Conservation (phyloP, 2,113 vertebrate species). For the Heptranchias perlo region DNA sequence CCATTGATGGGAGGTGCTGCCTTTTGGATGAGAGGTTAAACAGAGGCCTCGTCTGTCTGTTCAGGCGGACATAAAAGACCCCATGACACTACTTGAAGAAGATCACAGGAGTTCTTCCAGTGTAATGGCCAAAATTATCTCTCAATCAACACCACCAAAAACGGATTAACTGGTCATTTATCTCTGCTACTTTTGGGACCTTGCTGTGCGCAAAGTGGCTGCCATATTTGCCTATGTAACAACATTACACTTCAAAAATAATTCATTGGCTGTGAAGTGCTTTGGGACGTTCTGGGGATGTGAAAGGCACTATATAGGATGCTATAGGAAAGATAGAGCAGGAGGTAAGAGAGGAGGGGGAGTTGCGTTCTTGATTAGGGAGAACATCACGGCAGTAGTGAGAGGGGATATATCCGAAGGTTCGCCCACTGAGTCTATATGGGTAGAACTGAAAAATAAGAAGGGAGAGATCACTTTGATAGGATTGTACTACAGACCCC, state of each 20-base stretch:
- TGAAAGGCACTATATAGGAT: background rate
- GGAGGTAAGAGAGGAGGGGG: too few species aligned
- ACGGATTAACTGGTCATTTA: background rate
- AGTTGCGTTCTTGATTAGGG: too few species aligned
- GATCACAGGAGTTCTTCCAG: background rate
- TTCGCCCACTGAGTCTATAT: too few species aligned
- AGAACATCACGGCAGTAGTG: too few species aligned
- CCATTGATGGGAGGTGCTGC: background rate
- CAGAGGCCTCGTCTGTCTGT: background rate
- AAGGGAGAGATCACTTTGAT: too few species aligned
- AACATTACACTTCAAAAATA: background rate
- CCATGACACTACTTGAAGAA: background rate
- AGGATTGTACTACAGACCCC: too few species aligned
- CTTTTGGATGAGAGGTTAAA: background rate
- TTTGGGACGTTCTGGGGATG: background rate
- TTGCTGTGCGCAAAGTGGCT: background rate
- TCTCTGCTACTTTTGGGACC: background rate
- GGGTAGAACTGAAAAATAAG: too few species aligned
- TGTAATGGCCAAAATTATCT: background rate
- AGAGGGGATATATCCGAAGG: too few species aligned
- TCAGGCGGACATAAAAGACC: background rate
- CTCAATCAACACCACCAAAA: background rate
- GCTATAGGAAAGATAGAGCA: too few species aligned
- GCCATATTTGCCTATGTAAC: background rate
- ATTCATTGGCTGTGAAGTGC: background rate